phyloP scores from a whole-genome alignment of 2,113 vertebrate genomes.

The Shinisaurus crocodilurus region DNA sequence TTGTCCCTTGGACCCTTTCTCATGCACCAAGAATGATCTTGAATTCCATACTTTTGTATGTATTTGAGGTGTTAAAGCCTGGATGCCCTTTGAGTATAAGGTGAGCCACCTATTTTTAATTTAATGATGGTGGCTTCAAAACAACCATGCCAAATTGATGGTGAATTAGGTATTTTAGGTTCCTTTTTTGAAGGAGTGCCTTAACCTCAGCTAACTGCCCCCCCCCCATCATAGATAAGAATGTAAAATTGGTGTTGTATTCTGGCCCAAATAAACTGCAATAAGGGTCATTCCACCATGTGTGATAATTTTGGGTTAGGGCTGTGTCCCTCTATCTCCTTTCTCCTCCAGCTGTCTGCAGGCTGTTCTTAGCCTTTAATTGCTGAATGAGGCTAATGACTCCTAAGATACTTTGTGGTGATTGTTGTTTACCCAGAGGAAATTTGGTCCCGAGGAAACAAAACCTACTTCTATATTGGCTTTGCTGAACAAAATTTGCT shows the following conservation, averaged over 20 bases:
- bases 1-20: too few relatives aligned
- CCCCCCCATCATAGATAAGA: background rate
- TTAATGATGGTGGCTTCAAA: background rate
- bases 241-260: too few relatives aligned
- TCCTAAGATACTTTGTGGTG: too few relatives aligned
- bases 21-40: background rate
- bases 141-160: background rate
- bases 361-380: background rate
- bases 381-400: background rate
- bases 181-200: background rate
- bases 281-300: background rate
- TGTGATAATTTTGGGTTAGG: background rate
- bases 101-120: background rate
- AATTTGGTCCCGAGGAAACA: background rate
- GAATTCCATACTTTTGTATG: too few relatives aligned
- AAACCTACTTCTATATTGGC: background rate
- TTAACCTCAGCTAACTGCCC: background rate
- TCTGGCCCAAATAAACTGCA: background rate
- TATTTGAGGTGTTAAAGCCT: background rate
- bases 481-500: too few relatives aligned
- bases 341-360: background rate
- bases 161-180: background rate
- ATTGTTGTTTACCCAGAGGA: background rate
- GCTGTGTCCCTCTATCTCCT: background rate
- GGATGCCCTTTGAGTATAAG: background rate